phyloP scores from a whole-genome alignment of 2,888 invertebrate species.

The Mythimna loreyi region DNA sequence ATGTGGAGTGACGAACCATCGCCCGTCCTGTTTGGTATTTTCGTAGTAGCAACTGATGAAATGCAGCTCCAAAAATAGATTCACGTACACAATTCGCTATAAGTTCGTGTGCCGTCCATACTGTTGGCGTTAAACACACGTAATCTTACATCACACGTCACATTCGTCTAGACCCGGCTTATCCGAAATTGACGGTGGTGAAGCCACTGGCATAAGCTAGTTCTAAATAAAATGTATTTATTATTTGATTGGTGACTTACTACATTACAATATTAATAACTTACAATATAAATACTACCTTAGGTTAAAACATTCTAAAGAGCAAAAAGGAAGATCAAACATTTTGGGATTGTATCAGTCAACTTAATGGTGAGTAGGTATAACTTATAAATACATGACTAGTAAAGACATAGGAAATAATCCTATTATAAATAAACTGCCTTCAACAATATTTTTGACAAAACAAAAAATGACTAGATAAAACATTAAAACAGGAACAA shows the following conservation, averaged over 20 bases:
- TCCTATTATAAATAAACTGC: slow-evolving; percentile 29
- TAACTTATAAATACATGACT: slow-evolving; percentile 54
- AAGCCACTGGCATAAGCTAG: not conserved
- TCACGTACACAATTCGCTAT: too few relatives aligned
- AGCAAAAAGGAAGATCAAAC: slow-evolving; percentile 55
- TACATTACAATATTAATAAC: slow-evolving; percentile 16
- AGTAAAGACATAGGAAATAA: slow-evolving; percentile 48
- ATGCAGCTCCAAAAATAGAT: too few relatives aligned
- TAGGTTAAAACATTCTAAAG: slow-evolving; percentile 36
- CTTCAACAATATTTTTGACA: slow-evolving; percentile 36
- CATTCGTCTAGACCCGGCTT: too few relatives aligned
- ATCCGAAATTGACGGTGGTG: too few relatives aligned
- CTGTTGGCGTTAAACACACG: too few relatives aligned
- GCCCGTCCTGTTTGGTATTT: too few relatives aligned
- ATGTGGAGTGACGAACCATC: too few relatives aligned
- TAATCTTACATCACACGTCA: too few relatives aligned
- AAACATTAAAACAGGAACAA: slow-evolving; percentile 34
- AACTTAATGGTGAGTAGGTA: slow-evolving; percentile 54
- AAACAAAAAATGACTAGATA: slow-evolving; percentile 60
- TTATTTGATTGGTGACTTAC: slow-evolving; percentile 8
- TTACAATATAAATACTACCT: slow-evolving; percentile 25
- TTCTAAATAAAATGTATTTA: not conserved
- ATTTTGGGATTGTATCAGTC: slow-evolving; percentile 51
- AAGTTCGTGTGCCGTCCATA: too few relatives aligned
- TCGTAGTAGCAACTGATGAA: too few relatives aligned